Percentiles rank a stretch among this genome's conserved stretches.
These are phyloP conservation scores for Danionella cerebrum DNA, from an alignment of 2,113 vertebrate genomes.

Conservation along the genomic window DNA sequence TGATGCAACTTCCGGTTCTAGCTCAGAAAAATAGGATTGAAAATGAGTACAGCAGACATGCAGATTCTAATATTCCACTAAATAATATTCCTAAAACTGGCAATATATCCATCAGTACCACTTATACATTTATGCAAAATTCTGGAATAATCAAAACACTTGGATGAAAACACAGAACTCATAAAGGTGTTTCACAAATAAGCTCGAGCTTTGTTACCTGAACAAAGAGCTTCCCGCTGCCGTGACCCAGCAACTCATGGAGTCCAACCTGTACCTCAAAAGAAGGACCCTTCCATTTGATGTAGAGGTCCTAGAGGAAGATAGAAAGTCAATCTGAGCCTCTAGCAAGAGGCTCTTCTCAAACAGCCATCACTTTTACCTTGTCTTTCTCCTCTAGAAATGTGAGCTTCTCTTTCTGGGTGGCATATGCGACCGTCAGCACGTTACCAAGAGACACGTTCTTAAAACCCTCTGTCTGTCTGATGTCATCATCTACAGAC, in stretches of 20 bases:
- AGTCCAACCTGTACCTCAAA: conserved; percentile 90
- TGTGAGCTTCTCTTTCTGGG: conserved; percentile 78
- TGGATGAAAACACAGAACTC: too few species aligned
- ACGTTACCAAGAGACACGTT: conserved; percentile 86
- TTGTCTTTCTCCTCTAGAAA: conserved; percentile 81
- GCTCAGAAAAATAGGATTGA: too few species aligned
- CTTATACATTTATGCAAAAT: too few species aligned
- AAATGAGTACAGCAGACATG: too few species aligned
- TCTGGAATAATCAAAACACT: too few species aligned
- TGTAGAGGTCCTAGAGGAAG: conserved; percentile 71
- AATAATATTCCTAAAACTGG: too few species aligned
- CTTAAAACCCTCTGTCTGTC: conserved; percentile 86
- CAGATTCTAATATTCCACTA: too few species aligned
- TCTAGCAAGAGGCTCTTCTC: background rate
- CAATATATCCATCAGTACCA: too few species aligned
- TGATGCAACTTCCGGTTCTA: too few species aligned
- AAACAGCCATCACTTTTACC: conserved; percentile 47
- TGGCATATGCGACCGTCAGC: conserved; percentile 76
- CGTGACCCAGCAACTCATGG: conserved; percentile 83
- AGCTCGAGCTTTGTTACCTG: conserved; percentile 61
- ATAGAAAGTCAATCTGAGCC: background rate
- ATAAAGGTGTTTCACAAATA: too few species aligned
- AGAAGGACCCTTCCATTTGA: conserved; percentile 80
- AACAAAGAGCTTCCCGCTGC: conserved; percentile 84
- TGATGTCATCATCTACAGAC: conserved; percentile 77